Percentiles rank a stretch among this genome's conserved stretches.
Conservation (phyloP, 2,888 invertebrate species). For the Lacanobia wlatinum region DNA sequence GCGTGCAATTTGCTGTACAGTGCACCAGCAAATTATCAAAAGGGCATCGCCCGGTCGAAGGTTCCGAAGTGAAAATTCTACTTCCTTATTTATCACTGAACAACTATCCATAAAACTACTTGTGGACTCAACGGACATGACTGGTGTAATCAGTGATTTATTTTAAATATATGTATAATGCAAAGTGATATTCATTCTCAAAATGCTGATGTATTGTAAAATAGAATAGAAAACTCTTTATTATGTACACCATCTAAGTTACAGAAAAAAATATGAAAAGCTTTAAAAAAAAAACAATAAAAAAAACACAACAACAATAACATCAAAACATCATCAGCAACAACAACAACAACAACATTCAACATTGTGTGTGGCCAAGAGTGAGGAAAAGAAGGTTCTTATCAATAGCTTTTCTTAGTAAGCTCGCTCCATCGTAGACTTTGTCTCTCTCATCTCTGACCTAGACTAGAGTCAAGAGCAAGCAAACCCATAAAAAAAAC, state of each 20-base stretch:
- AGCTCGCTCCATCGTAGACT: no score
- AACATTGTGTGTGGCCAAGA: neutral
- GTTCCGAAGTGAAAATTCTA: slow-evolving; percentile 39
- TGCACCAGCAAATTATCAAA: slow-evolving; percentile 46
- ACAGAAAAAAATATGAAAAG: no score
- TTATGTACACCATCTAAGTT: no score
- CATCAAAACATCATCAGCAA: no score
- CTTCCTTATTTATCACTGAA: slow-evolving; percentile 54
- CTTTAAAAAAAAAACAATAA: no score
- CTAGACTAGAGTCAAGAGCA: no score
- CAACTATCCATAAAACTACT: slow-evolving; percentile 44
- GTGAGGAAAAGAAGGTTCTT: neutral
- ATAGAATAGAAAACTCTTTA: no score
- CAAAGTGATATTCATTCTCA: slow-evolving; percentile 1
- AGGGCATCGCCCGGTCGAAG: slow-evolving; percentile 61
- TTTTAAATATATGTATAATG: slow-evolving; percentile 14
- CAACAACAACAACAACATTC: no score
- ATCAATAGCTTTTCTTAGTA: no score
- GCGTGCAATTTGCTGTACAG: slow-evolving; percentile 38
- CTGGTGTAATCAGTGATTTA: slow-evolving; percentile 23
- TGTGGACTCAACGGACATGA: slow-evolving; percentile 7
- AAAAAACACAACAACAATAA: no score
- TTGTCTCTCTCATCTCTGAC: no score
- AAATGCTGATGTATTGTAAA: neutral
- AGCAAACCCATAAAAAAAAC: no score